Evolutionary conservation across 2,888 invertebrate genomes (phyloP).

Genomic region (Holacanthella duospinosa): DNA sequence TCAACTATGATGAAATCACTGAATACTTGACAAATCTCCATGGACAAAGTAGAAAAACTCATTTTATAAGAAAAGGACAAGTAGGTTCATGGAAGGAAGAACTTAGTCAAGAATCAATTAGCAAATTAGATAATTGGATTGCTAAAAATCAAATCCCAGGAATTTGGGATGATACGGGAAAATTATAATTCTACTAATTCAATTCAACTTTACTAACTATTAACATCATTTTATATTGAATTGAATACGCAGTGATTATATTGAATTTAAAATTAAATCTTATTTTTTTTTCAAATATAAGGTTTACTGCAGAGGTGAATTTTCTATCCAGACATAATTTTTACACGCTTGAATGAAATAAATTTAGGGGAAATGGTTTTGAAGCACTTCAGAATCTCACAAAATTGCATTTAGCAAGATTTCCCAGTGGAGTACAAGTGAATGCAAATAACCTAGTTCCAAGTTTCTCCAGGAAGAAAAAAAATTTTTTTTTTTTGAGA

Average conservation of each 20-base stretch:
- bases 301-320: too few species aligned
- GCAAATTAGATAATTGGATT: conserved; percentile 61
- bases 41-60: conserved; percentile 40
- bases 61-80: conserved; percentile 63
- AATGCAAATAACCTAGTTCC: not conserved
- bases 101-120: conserved; percentile 60
- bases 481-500: too few species aligned
- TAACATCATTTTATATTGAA: too few species aligned
- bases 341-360: too few species aligned
- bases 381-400: too few species aligned
- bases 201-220: too few species aligned
- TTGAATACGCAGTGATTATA: too few species aligned
- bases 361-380: too few species aligned
- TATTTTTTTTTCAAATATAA: too few species aligned
- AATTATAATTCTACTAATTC: too few species aligned
- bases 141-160: conserved; percentile 30
- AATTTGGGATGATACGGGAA: conserved; percentile 9
- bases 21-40: conserved; percentile 32
- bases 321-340: too few species aligned
- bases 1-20: conserved; percentile 55
- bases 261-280: too few species aligned
- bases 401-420: not conserved
- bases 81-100: conserved; percentile 68
- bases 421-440: not conserved
- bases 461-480: not conserved